These are phyloP conservation scores for Ellobius talpinus DNA, from an alignment of 2,113 vertebrate species.

Conservation along the genomic window DNA sequence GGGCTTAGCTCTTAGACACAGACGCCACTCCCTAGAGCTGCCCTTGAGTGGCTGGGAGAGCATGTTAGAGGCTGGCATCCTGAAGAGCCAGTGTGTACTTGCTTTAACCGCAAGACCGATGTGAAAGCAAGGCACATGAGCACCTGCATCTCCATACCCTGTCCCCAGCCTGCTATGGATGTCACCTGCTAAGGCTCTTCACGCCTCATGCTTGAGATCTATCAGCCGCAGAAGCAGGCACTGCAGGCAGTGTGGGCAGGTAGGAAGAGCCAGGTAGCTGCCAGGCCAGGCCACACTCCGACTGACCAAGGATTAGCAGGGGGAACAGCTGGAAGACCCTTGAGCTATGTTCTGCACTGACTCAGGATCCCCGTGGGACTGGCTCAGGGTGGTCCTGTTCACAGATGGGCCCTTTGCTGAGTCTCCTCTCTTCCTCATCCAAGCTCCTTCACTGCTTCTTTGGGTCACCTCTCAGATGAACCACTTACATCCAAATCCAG, in stretches of 20 bases:
- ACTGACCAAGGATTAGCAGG: neutral
- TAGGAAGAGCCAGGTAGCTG: neutral
- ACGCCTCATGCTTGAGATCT: neutral
- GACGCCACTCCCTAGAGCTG: neutral
- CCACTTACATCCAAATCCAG: neutral
- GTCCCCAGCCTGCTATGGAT: neutral
- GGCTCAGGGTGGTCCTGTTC: neutral
- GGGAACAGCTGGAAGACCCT: neutral
- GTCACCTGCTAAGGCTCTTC: neutral
- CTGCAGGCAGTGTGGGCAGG: neutral
- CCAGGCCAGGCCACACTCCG: neutral
- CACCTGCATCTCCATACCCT: neutral
- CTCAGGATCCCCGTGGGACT: neutral
- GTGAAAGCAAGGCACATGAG: no score
- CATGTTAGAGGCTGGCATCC: neutral
- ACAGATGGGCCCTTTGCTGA: neutral
- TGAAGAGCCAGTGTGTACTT: neutral
- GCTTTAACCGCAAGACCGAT: neutral
- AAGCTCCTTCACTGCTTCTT: neutral
- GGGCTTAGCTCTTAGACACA: neutral
- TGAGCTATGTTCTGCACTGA: no score
- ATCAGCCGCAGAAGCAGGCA: neutral
- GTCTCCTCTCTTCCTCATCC: neutral
- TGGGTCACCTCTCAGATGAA: neutral
- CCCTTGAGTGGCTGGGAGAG: neutral